Evolutionary conservation across 2,888 invertebrate species (phyloP).

Genomic region (Cephus runcator): DNA sequence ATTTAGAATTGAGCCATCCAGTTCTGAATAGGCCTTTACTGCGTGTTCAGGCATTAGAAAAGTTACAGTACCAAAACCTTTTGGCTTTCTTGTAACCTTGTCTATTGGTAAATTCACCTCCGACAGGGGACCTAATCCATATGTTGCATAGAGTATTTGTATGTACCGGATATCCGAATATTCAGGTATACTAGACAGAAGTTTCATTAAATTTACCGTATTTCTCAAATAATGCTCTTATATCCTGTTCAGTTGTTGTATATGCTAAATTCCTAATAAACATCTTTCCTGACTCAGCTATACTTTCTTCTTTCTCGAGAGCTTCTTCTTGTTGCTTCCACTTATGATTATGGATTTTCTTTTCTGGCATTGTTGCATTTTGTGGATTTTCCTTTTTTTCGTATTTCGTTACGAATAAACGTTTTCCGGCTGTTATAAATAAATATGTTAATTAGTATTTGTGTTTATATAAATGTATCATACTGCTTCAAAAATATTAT

Average conservation of each 20-base stretch:
- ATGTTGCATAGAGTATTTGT: not conserved
- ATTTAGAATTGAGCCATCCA: conserved; percentile 92
- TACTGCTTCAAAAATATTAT: conserved; percentile 6
- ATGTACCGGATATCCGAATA: not conserved
- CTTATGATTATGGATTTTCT: conserved; percentile 58
- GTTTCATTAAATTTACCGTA: conserved; percentile 71
- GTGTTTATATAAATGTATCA: conserved; percentile 18
- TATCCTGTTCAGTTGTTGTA: conserved; percentile 84
- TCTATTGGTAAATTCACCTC: conserved; percentile 94
- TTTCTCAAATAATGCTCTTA: conserved; percentile 83
- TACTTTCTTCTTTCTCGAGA: conserved; percentile 78
- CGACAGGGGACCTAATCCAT: conserved; percentile 77
- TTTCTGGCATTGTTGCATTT: conserved; percentile 32
- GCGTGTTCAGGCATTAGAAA: conserved; percentile 97
- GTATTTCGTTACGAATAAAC: conserved; percentile 70
- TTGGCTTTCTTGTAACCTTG: conserved; percentile 79
- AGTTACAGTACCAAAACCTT: conserved; percentile 94
- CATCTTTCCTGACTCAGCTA: conserved; percentile 91
- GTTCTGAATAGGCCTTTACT: conserved; percentile 82
- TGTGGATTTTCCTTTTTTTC: conserved; percentile 64
- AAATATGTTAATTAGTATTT: not conserved
- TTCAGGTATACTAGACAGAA: not conserved
- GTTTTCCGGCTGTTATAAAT: conserved; percentile 69
- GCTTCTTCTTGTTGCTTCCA: conserved; percentile 75
- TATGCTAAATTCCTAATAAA: conserved; percentile 94